Evolutionary conservation across 2,797 vertebrate genomes (phyloP).

Genomic region (Scolopax bukidnonensis): DNA sequence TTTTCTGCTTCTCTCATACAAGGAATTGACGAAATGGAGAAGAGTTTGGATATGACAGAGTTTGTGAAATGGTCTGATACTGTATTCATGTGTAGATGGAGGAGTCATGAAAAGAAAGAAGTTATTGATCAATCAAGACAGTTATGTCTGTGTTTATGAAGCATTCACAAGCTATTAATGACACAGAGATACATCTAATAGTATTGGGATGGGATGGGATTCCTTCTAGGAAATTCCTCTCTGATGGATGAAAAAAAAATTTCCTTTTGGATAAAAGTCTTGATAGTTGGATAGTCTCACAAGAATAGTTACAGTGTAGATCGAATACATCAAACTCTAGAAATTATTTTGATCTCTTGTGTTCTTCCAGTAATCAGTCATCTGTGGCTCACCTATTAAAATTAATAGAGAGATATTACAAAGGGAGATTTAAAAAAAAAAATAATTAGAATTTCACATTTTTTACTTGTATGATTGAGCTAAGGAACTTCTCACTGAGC

Average conservation of each 20-base stretch:
- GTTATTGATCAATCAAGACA: background rate
- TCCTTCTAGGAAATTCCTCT: background rate
- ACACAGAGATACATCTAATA: background rate
- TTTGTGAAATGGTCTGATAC: background rate
- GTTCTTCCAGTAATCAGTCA: background rate
- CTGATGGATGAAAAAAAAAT: background rate
- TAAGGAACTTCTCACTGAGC: background rate
- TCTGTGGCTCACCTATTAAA: background rate
- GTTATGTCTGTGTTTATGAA: background rate
- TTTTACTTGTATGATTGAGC: background rate
- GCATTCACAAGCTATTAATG: background rate
- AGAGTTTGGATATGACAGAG: background rate
- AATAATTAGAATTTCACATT: fast-evolving
- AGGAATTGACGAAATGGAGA: background rate
- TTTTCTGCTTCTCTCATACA: background rate
- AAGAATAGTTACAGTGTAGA: background rate
- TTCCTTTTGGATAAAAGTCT: background rate
- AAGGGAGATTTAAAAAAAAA: background rate
- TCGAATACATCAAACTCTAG: background rate
- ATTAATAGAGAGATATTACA: background rate
- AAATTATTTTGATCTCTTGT: background rate
- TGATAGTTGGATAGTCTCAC: background rate
- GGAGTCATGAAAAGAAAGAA: background rate
- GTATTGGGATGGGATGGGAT: background rate
- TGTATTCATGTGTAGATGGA: background rate